Base-by-base conservation (phyloP, 1,140 invertebrate species). In the Callitettix versicolor region DNA sequence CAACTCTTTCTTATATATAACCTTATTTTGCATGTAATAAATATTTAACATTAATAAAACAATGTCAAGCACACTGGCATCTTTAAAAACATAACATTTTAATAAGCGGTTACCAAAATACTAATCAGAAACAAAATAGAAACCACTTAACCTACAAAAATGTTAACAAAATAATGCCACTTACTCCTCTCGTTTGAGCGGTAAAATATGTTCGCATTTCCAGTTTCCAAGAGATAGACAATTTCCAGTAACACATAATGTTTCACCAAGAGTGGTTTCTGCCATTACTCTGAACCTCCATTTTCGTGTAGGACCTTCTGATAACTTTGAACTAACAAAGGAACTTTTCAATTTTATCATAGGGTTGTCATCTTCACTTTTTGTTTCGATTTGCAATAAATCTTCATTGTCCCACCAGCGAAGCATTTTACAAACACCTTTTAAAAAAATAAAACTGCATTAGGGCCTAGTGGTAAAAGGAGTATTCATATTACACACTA, bases 181-280 rank as follows among this genome's bases (percentile, higher is more conserved):
- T 46, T 52, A 55, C 57, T 51, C 53, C 7, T 59, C 48, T 34
- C 36, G 42, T 11, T 59, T 55, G 6, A 74, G 47, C 14, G 63
- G 41, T 12, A 70, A 53, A 15, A 68, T 68, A 26, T 64, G 26
- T 26, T 67, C 60, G 30, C 64, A 68, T 36, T 72, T 67, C 77
- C 77, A 79, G 53, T 68, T 66, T 21, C 77, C 77, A 1, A 79
- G 62, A 38, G 67, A 59, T 1, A 62, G 57, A 61, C 68, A 71
- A 60, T 73, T 70, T 15, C 77, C 77, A 15, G 73, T 69, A n/a
- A 79, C 67, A 64, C 74, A 76, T 11, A 73, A 63, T 22, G 53
- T 53, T 59, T 72, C 71, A n/a, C 69, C 70, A 11, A 61, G 64
- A 22, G 60, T 53, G 4, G 68, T 69, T 15, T 67, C 64, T n/a